Conservation (phyloP, 2,797 vertebrate species). For the Nyctibius grandis region DNA sequence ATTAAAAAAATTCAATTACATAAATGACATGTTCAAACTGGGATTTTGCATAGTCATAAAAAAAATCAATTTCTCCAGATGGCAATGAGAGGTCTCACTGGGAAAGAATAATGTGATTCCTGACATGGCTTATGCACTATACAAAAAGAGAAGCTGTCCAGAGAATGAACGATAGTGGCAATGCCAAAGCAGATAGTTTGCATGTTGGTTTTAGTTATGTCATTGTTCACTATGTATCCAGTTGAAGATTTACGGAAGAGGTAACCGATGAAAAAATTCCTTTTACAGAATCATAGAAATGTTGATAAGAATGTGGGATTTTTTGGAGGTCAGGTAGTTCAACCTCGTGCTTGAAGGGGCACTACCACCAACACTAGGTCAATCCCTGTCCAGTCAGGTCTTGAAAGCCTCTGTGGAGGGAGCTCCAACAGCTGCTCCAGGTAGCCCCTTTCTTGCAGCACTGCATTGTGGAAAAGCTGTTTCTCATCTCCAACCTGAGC, state of each 20-base stretch:
- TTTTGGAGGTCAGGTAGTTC: not conserved
- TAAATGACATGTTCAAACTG: not conserved
- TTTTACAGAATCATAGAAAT: not conserved
- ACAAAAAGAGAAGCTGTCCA: not conserved
- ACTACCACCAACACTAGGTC: not conserved
- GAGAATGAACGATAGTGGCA: not conserved
- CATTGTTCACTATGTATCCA: not conserved
- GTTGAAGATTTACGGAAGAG: not conserved
- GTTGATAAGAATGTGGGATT: rapidly evolving
- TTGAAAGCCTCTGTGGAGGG: not conserved
- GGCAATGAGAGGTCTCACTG: not conserved
- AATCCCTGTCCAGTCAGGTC: not conserved
- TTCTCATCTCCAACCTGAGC: not conserved
- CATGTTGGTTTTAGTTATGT: not conserved
- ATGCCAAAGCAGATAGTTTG: not conserved
- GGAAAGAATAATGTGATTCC: not conserved
- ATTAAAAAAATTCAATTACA: not conserved
- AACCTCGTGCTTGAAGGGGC: not conserved
- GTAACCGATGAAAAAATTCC: not conserved
- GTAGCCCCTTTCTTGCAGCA: not conserved
- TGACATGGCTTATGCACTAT: not conserved
- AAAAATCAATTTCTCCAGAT: not conserved
- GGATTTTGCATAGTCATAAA: not conserved
- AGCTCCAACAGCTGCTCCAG: not conserved
- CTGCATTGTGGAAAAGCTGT: not conserved